Base-by-base conservation (phyloP, 2,797 vertebrate genomes). In the Microctenopoma lineatum region DNA sequence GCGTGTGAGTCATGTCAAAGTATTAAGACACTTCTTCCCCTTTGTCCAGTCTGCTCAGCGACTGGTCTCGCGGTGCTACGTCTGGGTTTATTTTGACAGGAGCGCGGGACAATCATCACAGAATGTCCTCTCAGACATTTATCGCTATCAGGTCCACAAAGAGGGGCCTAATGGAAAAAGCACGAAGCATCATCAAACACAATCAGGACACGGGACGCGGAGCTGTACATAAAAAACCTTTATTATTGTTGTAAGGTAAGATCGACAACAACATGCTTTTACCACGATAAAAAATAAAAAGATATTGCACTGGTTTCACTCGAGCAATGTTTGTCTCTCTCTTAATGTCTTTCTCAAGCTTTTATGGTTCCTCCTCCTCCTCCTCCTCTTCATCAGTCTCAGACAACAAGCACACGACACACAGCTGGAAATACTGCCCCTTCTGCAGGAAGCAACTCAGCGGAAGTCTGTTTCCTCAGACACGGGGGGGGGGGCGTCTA, bases 201-300 rank as follows among this genome's bases (percentile, higher is more conserved):
- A 57, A 73, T 41, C 54, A 41, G 54, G 34, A 36, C 52, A 5
- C 4, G 1, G 1, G 9, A 38, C 52, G 5, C 21, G 0, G 34
- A 57, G 52, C 14, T 3, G 29, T 88, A 72, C 77, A 81, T 85
- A 92, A 87, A 92, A 92, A 86, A 59, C 70, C 94, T 94, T 95
- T 95, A 88, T 96, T 96, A 93, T 90, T 87, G 84, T 91, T 86
- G 89, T 89, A 91, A 93, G 91, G 90, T 92, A 93, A 88, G 92
- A 93, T 89, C 87, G 92, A 96, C 94, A 94, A 93, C 94, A 83
- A 95, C 95, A 96, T 95, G 95, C 95, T 92, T 93, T 93, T 92
- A 96, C 94, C 94, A 95, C 93, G 90, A 91, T 83, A 88, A 80
- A 92, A 93, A 94, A 95, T 92, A 91, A 94, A 95, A 95, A 94